These are phyloP conservation scores for Drosophila persimilis DNA, from an alignment of 1,140 invertebrate genomes.

Conservation along the genomic window DNA sequence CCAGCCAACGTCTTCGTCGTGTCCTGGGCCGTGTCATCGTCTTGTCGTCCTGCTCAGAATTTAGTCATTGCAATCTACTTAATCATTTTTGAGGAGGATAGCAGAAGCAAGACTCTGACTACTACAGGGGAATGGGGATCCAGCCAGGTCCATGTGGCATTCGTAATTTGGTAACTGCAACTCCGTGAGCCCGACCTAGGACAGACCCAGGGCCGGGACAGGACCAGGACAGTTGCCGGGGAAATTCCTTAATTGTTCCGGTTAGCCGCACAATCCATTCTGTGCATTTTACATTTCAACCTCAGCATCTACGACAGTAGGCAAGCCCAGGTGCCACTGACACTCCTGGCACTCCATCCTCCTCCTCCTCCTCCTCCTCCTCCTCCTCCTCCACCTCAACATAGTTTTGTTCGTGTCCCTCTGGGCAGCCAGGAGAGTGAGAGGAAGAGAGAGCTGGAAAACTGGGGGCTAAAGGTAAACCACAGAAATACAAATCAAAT, in stretches of 20 bases:
- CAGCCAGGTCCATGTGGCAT: constrained; percentile 53
- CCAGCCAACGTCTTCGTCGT: constrained; percentile 2
- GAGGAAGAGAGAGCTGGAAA: neutral
- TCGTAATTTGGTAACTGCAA: constrained; percentile 67
- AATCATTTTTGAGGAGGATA: constrained; percentile 62
- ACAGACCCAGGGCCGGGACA: constrained; percentile 3
- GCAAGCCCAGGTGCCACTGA: constrained; percentile 74
- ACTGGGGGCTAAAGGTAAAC: constrained; percentile 71
- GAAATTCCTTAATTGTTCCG: constrained; percentile 80
- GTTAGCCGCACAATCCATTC: constrained; percentile 82
- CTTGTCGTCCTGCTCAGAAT: constrained; percentile 67
- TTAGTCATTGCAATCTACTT: constrained; percentile 80
- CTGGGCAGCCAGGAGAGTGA: neutral
- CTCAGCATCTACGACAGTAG: constrained; percentile 73
- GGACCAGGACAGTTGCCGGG: constrained; percentile 6
- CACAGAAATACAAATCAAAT: constrained; percentile 82
- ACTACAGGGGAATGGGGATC: neutral
- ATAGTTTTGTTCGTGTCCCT: constrained; percentile 20
- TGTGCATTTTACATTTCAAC: constrained; percentile 81
- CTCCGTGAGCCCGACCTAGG: constrained; percentile 5
- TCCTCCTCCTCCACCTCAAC: neutral
- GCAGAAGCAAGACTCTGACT: neutral
- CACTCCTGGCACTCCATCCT: constrained; percentile 49
- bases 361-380: neutral
- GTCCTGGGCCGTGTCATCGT: constrained; percentile 52